Base-by-base conservation (phyloP, 2,888 invertebrate genomes). In the Drosophila fungiperda region DNA sequence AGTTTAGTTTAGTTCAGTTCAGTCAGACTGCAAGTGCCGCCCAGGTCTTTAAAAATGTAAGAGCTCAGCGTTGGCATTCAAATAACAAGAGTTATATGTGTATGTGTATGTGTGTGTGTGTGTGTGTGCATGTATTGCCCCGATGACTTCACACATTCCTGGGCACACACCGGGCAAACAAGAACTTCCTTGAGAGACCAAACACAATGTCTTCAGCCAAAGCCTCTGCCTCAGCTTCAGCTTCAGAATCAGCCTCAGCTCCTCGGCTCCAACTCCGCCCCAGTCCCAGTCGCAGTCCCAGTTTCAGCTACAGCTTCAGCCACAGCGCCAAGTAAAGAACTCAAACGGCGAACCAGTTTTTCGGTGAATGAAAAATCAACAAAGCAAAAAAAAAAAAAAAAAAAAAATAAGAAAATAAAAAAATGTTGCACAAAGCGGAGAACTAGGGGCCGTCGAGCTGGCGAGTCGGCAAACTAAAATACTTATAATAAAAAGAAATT, bases 281-380 rank as follows among this genome's bases (percentile, higher is more conserved):
- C 49, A 55, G 40, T 49, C 17, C 1, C 62, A 38, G 53, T 59
- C 36, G n/a, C 68, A 84, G 82, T 29, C 29, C 49, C 52, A 49
- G 71, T 40, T 35, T 17, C 62, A 40, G 45, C 50, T 15, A 1
- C 63, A 57, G 49, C 20, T n/a, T 1, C 49, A 38, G 52, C 67
- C 36, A 35, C 69, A 84, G 83, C 72, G 66, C 61, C 71, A 68
- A 68, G 67, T 71, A 67, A 75, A 78, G 80, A 78, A 73, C 79
- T 74, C 57, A 80, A 80, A 75, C 65, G 72, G 67, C 88, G 87
- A 87, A 87, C 87, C 87, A 87, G 87, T 87, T 87, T 87, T 89
- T 89, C 55, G 87, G 90, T 87, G 90, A 87, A 87, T 87, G 87
- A 87, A 87, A 78, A 89, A 87, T 85, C 90, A 87, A 89, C 90